Conservation (phyloP, 2,113 vertebrate species). For the Elanoides forficatus region DNA sequence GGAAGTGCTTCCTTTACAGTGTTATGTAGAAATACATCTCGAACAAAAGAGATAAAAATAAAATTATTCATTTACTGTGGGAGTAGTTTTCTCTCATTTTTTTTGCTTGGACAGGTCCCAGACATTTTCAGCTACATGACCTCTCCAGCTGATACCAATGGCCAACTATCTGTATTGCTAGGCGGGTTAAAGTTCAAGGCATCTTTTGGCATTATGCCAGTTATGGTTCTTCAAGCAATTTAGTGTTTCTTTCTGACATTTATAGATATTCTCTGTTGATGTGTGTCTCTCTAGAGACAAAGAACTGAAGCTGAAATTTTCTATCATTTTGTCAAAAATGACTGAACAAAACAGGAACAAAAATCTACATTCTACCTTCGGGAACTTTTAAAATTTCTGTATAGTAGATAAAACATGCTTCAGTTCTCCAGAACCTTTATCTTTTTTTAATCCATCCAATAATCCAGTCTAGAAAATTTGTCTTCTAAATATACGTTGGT, state of each 20-base stretch:
- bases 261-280: not conserved
- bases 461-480: not conserved
- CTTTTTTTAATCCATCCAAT: not conserved
- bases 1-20: not conserved
- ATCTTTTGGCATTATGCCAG: not conserved
- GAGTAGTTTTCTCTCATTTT: not conserved
- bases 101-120: not conserved
- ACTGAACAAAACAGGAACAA: not conserved
- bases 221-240: not conserved
- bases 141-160: not conserved
- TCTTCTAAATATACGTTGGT: not conserved
- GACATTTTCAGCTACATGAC: not conserved
- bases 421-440: not conserved
- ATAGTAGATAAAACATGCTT: not conserved
- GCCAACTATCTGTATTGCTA: not conserved
- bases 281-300: not conserved
- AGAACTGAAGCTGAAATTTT: constrained; percentile 9
- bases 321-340: not conserved
- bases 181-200: not conserved
- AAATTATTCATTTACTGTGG: not conserved
- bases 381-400: not conserved
- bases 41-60: not conserved
- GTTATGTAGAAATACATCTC: not conserved
- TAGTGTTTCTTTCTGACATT: not conserved
- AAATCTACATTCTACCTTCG: not conserved